Evolutionary conservation across 1,140 invertebrate genomes (phyloP).

Genomic region (Drosophila sturtevanti): DNA sequence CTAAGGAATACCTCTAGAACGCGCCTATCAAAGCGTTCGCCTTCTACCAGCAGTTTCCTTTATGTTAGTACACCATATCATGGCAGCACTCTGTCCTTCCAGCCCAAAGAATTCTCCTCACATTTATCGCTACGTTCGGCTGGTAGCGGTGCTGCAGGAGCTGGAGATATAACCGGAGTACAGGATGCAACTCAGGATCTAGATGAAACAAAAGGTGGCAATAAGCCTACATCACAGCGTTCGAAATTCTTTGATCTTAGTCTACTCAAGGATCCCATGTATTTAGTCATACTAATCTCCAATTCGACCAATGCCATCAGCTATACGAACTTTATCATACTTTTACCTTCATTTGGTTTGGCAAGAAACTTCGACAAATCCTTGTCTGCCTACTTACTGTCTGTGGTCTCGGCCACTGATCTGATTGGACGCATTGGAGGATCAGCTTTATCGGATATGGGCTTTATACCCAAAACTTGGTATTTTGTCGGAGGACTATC

Average conservation of each 20-base stretch:
- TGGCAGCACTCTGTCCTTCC: conserved; percentile 90
- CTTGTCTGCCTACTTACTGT: conserved; percentile 87
- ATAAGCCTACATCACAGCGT: conserved; percentile 52
- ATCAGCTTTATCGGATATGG: conserved; percentile 90
- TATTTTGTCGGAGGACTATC: conserved; percentile 91
- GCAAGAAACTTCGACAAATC: conserved; percentile 88
- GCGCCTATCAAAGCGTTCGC: conserved; percentile 85
- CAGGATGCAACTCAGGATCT: conserved; percentile 28
- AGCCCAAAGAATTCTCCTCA: conserved; percentile 90
- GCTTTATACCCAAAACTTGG: conserved; percentile 89
- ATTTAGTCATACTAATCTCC: conserved; percentile 91
- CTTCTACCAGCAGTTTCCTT: conserved; percentile 90
- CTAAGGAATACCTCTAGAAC: conserved; percentile 71
- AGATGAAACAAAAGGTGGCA: conserved; percentile 45
- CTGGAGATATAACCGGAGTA: conserved; percentile 39
- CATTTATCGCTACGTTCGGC: conserved; percentile 89
- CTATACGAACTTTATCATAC: conserved; percentile 92
- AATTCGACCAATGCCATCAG: conserved; percentile 93
- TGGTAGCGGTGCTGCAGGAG: conserved; percentile 48
- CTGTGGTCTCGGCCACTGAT: conserved; percentile 90
- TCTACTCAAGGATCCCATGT: conserved; percentile 90
- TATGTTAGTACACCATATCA: conserved; percentile 93
- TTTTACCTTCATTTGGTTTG: conserved; percentile 89
- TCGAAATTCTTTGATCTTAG: conserved; percentile 90
- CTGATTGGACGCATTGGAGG: conserved; percentile 91